phyloP scores from a whole-genome alignment of 2,113 vertebrate species.

The Oncorhynchus nerka region DNA sequence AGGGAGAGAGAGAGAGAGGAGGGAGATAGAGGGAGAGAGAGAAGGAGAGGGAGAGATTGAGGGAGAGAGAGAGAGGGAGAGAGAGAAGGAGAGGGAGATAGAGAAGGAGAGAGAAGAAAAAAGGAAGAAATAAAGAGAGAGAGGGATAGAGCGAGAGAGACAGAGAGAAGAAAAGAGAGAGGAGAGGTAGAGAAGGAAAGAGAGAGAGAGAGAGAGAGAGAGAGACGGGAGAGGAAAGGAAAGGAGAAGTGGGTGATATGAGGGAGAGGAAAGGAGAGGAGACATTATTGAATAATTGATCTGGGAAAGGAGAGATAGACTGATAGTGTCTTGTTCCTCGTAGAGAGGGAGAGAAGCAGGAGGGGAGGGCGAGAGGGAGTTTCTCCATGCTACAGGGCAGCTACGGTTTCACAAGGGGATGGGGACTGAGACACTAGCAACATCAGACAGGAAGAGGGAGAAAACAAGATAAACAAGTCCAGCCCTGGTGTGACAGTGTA shows the following conservation, averaged over 20 bases:
- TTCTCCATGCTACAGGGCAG: background rate
- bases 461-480: no score
- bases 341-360: background rate
- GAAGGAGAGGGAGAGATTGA: no score
- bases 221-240: background rate
- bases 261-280: slow-evolving; percentile 17
- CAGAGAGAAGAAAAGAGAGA: rapidly evolving
- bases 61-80: no score
- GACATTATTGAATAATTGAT: slow-evolving; percentile 72
- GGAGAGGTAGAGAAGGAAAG: rapidly evolving
- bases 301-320: slow-evolving; percentile 59
- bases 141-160: no score
- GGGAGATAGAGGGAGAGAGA: background rate
- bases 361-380: no score
- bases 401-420: slow-evolving; percentile 43
- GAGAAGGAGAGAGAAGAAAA: no score
- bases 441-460: no score
- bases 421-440: no score
- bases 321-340: slow-evolving; percentile 52
- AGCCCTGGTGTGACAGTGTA: no score
- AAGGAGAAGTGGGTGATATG: slow-evolving; percentile 1
- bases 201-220: no score
- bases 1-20: no score
- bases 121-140: background rate
- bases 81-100: rapidly evolving